A percentile compares a stretch with the other conserved stretches of the same genome.
Conservation (phyloP, 2,888 invertebrate species). For the Drosophila mettleri region DNA sequence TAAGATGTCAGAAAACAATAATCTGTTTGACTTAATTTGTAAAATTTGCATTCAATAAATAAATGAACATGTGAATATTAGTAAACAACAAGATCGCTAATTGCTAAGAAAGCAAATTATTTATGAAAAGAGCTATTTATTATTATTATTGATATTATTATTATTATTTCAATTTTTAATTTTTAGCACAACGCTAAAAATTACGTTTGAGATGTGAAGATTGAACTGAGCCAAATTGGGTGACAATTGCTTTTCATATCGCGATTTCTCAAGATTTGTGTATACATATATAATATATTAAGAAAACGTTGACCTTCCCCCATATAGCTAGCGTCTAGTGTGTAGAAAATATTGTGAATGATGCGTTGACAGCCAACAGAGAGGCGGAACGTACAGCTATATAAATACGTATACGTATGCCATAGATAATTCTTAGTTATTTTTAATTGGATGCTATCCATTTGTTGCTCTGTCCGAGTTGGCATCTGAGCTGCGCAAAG, state of each 20-base stretch:
- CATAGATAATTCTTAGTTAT: slow-evolving; percentile 43
- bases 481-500: slow-evolving; percentile 28
- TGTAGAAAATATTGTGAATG: slow-evolving; percentile 7
- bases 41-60: slow-evolving; percentile 30
- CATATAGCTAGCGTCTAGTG: slow-evolving; percentile 19
- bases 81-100: slow-evolving; percentile 7
- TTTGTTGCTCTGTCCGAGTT: slow-evolving; percentile 16
- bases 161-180: slow-evolving; percentile 1
- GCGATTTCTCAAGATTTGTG: slow-evolving; percentile 6
- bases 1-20: too few species aligned
- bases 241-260: slow-evolving; percentile 24
- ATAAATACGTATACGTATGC: slow-evolving; percentile 11
- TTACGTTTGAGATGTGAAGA: slow-evolving; percentile 1
- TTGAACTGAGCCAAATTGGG: slow-evolving; percentile 23
- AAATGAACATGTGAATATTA: slow-evolving; percentile 22
- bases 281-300: slow-evolving; percentile 14
- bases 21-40: slow-evolving; percentile 38
- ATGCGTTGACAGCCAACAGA: slow-evolving; percentile 31
- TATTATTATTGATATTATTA: slow-evolving; percentile 11
- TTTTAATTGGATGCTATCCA: slow-evolving; percentile 41
- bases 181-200: slow-evolving; percentile 3
- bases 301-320: slow-evolving; percentile 54
- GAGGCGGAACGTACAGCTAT: neutral
- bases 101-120: slow-evolving; percentile 10
- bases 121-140: neutral